phyloP scores from a whole-genome alignment of 2,888 invertebrate genomes.

The Pammene fasciana region DNA sequence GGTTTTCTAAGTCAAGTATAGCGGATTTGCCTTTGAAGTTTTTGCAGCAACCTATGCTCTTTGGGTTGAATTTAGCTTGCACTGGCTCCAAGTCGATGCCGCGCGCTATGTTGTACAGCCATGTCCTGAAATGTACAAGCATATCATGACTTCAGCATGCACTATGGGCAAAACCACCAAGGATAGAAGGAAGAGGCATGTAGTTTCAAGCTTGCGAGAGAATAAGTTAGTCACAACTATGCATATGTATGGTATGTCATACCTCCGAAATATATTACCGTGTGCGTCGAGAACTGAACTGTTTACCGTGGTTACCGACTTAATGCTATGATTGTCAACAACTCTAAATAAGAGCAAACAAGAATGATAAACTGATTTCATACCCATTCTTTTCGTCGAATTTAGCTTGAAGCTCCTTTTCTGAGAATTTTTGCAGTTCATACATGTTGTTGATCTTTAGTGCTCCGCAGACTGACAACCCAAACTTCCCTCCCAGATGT shows the following conservation, averaged over 20 bases:
- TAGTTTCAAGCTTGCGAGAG: too few species aligned
- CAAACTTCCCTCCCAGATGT: constrained; percentile 97
- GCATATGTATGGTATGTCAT: too few species aligned
- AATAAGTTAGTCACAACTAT: too few species aligned
- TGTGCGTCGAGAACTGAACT: too few species aligned
- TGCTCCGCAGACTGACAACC: constrained; percentile 88
- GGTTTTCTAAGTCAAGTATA: constrained; percentile 85
- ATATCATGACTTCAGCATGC: not conserved
- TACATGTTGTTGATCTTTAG: constrained; percentile 90
- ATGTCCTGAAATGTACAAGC: constrained; percentile 81
- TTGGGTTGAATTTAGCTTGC: constrained; percentile 90
- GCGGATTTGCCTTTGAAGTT: constrained; percentile 93
- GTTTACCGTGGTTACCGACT: too few species aligned
- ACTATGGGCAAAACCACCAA: not conserved
- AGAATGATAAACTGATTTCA: constrained; percentile 47
- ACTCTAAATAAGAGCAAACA: too few species aligned
- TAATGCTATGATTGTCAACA: too few species aligned
- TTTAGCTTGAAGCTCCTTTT: constrained; percentile 87
- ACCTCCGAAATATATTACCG: too few species aligned
- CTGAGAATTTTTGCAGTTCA: constrained; percentile 88
- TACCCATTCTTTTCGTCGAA: constrained; percentile 96
- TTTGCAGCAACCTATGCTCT: constrained; percentile 98
- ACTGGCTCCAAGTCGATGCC: constrained; percentile 96
- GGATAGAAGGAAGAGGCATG: not conserved
- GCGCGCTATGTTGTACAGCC: constrained; percentile 93